Conservation (phyloP, 2,113 vertebrate genomes). For the Ceratotherium simum region DNA sequence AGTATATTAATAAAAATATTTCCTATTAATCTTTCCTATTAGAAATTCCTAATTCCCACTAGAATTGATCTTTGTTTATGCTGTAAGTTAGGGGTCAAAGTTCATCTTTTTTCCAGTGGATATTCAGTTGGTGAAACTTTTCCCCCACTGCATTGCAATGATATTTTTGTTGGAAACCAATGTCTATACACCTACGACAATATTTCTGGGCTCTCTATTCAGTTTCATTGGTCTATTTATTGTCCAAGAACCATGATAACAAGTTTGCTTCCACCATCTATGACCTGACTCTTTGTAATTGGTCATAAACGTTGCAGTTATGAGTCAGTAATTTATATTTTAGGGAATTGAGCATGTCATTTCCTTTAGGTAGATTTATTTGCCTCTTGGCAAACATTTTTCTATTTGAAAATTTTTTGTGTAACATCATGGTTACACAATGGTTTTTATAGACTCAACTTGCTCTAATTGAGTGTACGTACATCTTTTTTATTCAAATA, state of each 20-base stretch:
- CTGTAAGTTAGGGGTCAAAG: background rate
- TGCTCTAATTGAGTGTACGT: background rate
- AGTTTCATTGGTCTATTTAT: background rate
- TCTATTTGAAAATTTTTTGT: background rate
- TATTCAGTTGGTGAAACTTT: background rate
- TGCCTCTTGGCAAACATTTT: background rate
- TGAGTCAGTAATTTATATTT: slow-evolving; percentile 29
- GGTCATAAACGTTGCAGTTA: background rate
- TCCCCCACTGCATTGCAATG: background rate
- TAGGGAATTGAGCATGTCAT: background rate
- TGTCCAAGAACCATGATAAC: background rate
- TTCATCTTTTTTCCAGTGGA: background rate
- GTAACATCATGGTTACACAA: background rate
- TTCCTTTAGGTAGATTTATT: background rate
- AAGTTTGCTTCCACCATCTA: background rate
- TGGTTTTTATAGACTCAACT: background rate
- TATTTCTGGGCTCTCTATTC: background rate
- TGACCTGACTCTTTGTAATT: background rate
- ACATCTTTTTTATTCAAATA: slow-evolving; percentile 12
- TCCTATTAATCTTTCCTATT: background rate
- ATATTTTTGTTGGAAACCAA: background rate
- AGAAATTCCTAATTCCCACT: background rate
- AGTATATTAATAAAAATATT: slow-evolving; percentile 43
- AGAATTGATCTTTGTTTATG: background rate
- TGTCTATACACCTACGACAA: background rate